These are phyloP conservation scores for Coendou prehensilis DNA, from an alignment of 2,797 vertebrate species.

Conservation along the genomic window DNA sequence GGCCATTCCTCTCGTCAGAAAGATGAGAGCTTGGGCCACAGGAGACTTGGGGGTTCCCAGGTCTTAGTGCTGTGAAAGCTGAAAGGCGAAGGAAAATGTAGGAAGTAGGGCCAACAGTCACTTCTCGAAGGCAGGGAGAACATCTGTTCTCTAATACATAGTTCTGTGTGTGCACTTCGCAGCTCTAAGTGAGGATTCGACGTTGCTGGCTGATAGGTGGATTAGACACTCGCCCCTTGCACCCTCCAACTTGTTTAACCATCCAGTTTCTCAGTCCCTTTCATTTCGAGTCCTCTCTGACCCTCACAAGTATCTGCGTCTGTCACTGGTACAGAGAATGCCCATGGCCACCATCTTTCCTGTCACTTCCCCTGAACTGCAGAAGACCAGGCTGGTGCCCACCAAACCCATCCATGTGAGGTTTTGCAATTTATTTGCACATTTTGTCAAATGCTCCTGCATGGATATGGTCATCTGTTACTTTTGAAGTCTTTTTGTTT, in stretches of 20 bases:
- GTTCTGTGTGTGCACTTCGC: fast-evolving
- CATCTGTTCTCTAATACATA: not conserved
- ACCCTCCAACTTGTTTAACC: not conserved
- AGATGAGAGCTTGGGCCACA: not conserved
- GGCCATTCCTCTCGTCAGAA: not conserved
- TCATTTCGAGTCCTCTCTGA: not conserved
- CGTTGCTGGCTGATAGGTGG: not conserved
- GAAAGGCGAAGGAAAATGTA: not conserved
- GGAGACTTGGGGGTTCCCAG: not conserved
- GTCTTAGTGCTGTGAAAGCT: not conserved
- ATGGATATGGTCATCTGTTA: not conserved
- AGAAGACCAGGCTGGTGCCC: not conserved
- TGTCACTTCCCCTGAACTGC: not conserved
- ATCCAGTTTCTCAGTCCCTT: not conserved
- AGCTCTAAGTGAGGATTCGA: not conserved
- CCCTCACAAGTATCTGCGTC: not conserved
- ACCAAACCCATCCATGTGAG: not conserved
- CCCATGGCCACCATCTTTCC: fast-evolving
- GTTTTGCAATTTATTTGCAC: not conserved
- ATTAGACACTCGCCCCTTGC: not conserved
- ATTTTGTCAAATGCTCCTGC: not conserved
- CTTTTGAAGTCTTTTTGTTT: not conserved
- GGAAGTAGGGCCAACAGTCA: no score
- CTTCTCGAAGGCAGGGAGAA: not conserved
- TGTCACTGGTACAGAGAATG: not conserved